phyloP scores from a whole-genome alignment of 2,888 invertebrate genomes.

The Euzetes globulus region DNA sequence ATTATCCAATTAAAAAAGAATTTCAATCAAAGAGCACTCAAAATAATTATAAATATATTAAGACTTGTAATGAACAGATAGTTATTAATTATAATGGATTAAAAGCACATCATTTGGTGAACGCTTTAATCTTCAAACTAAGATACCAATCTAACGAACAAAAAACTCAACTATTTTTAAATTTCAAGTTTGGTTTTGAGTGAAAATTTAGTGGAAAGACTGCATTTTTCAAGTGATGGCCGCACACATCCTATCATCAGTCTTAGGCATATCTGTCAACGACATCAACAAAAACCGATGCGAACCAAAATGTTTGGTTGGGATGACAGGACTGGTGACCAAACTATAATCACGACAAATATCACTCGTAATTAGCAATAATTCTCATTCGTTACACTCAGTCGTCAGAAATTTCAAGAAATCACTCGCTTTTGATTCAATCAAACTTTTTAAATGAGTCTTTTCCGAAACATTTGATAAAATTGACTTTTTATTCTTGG shows the following conservation, averaged over 20 bases:
- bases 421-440: neutral
- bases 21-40: no score
- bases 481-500: no score
- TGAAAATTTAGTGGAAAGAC: conserved; percentile 10
- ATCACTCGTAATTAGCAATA: conserved; percentile 6
- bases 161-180: neutral
- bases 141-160: no score
- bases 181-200: neutral
- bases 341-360: neutral
- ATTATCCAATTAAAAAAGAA: no score
- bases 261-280: conserved; percentile 10
- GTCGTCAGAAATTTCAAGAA: neutral
- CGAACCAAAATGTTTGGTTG: neutral
- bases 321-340: neutral
- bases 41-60: no score
- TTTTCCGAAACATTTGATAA: no score
- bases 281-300: neutral
- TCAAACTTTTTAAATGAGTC: neutral
- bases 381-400: conserved; percentile 1
- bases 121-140: neutral
- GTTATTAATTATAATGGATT: conserved; percentile 1
- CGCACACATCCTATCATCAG: conserved; percentile 7
- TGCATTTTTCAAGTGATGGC: neutral
- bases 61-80: neutral
- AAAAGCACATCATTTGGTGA: neutral